Evolutionary conservation across 2,113 vertebrate genomes (phyloP).

Genomic region (Oreocharis arfaki): DNA sequence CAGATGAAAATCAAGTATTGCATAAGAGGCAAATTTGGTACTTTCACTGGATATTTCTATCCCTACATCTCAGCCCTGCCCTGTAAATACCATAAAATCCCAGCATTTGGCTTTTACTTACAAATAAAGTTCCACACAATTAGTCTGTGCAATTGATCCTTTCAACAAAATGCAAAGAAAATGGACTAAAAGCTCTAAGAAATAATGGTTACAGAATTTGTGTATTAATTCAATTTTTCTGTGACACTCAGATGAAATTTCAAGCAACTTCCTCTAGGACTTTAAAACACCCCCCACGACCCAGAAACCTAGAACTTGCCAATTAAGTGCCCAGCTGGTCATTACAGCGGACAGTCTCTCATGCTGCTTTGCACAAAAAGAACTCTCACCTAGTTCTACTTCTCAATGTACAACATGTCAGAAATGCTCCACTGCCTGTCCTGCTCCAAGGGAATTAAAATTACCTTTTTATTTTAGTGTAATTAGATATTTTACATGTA

Average conservation of each 20-base stretch:
- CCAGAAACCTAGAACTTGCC: neutral
- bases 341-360: neutral
- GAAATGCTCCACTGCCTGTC: neutral
- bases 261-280: neutral
- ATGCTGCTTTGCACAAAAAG: neutral
- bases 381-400: neutral
- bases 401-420: neutral
- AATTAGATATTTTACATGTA: neutral
- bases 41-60: neutral
- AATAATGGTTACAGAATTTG: neutral
- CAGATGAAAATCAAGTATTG: neutral
- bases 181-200: neutral
- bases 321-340: neutral
- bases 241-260: neutral
- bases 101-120: neutral
- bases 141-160: neutral
- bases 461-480: neutral
- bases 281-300: neutral
- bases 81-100: neutral
- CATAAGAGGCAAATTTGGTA: neutral
- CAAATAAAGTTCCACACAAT: neutral
- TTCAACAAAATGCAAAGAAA: neutral
- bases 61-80: neutral
- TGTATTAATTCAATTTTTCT: neutral
- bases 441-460: neutral